These are phyloP conservation scores for Capra hircus DNA, from an alignment of 2,113 vertebrate species.

Conservation along the genomic window DNA sequence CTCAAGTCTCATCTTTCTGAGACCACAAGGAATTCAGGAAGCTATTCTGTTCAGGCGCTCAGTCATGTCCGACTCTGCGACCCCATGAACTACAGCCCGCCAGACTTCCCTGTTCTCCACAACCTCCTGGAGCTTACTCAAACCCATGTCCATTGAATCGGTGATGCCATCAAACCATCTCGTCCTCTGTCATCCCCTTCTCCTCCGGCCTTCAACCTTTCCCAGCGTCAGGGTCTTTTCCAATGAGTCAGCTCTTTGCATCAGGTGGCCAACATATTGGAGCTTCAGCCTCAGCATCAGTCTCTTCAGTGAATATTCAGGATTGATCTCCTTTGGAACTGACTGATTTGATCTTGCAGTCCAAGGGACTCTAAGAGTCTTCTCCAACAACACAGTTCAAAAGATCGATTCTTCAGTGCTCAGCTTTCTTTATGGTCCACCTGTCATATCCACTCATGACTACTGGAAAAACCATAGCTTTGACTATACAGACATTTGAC, in stretches of 20 bases:
- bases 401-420: neutral
- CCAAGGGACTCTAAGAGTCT: neutral
- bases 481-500: neutral
- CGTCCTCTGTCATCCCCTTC: neutral
- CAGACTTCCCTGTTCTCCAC: neutral
- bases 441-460: neutral
- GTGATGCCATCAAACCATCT: neutral
- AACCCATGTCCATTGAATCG: neutral
- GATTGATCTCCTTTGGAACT: neutral
- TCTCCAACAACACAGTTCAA: neutral
- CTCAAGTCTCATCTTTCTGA: neutral
- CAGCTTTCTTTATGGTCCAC: neutral
- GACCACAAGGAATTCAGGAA: neutral
- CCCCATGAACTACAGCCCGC: neutral
- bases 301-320: neutral
- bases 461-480: neutral
- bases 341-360: neutral
- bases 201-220: neutral
- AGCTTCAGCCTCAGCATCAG: neutral
- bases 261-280: neutral
- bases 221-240: neutral
- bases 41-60: neutral
- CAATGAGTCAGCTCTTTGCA: neutral
- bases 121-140: neutral
- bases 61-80: neutral